Conservation (phyloP, 2,888 invertebrate species). For the Athetis lepigone region DNA sequence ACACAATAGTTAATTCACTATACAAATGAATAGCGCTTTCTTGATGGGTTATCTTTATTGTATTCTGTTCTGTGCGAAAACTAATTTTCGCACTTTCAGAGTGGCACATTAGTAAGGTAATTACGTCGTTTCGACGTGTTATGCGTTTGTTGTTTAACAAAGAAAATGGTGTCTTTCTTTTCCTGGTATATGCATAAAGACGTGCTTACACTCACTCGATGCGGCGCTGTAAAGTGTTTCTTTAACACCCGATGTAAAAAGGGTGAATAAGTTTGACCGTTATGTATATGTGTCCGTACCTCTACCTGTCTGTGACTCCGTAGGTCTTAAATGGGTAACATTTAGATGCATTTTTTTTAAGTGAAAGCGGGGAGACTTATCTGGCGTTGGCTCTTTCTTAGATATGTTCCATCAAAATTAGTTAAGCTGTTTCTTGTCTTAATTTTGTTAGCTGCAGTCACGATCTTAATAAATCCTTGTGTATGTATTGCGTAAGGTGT, state of each 20-base stretch:
- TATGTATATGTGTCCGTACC: too few species aligned
- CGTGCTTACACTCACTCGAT: neutral
- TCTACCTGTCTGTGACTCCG: too few species aligned
- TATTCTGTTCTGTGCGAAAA: constrained; percentile 55
- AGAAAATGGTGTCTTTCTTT: constrained; percentile 1
- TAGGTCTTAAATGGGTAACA: too few species aligned
- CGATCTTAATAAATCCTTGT: too few species aligned
- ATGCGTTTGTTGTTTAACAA: constrained; percentile 15
- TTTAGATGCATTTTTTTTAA: too few species aligned
- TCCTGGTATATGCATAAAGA: neutral
- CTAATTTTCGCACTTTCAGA: constrained; percentile 55
- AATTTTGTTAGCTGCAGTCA: too few species aligned
- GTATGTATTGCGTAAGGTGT: too few species aligned
- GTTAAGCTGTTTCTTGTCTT: too few species aligned
- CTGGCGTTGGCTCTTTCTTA: too few species aligned
- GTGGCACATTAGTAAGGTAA: constrained; percentile 47
- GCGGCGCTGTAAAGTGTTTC: neutral
- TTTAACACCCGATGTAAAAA: too few species aligned
- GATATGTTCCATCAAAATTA: too few species aligned
- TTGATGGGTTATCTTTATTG: constrained; percentile 59
- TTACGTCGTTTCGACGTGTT: constrained; percentile 35
- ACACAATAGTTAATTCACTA: constrained; percentile 59
- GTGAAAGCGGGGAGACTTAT: too few species aligned
- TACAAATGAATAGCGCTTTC: constrained; percentile 52
- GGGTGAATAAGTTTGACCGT: neutral